Evolutionary conservation across 2,888 invertebrate genomes (phyloP).

Genomic region (Helobdella robusta): DNA sequence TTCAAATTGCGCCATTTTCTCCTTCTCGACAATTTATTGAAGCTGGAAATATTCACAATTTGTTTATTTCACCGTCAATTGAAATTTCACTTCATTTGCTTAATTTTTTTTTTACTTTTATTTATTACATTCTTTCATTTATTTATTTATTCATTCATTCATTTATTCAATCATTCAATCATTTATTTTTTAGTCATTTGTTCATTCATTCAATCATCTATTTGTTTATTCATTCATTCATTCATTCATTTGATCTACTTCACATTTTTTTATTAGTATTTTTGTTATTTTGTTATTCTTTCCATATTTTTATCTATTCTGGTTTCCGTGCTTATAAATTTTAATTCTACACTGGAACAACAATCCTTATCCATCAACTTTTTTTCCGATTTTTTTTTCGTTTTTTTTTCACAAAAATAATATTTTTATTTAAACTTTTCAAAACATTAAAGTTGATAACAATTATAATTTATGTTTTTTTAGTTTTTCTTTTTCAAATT

Average conservation of each 20-base stretch:
- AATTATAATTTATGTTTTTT: no score
- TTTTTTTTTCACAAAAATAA: neutral
- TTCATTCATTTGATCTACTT: neutral
- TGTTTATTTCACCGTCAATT: no score
- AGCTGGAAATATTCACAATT: no score
- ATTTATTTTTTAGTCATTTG: neutral
- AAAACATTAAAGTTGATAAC: no score
- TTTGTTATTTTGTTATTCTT: neutral
- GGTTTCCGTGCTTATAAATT: no score
- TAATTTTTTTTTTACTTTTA: no score
- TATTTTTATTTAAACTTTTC: neutral
- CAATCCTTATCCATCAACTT: constrained; percentile 21
- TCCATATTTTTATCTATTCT: neutral
- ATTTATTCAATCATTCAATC: neutral
- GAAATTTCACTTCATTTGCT: no score
- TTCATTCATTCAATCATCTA: neutral
- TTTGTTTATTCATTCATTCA: neutral
- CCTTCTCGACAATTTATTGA: no score
- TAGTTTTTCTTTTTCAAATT: no score
- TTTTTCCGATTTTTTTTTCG: neutral
- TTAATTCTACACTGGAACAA: no score
- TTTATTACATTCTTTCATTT: no score
- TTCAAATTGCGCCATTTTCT: no score
- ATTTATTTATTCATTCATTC: neutral
- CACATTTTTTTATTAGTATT: neutral